Evolutionary conservation across 2,797 vertebrate genomes (phyloP).

Genomic region (Micromesistius poutassou): DNA sequence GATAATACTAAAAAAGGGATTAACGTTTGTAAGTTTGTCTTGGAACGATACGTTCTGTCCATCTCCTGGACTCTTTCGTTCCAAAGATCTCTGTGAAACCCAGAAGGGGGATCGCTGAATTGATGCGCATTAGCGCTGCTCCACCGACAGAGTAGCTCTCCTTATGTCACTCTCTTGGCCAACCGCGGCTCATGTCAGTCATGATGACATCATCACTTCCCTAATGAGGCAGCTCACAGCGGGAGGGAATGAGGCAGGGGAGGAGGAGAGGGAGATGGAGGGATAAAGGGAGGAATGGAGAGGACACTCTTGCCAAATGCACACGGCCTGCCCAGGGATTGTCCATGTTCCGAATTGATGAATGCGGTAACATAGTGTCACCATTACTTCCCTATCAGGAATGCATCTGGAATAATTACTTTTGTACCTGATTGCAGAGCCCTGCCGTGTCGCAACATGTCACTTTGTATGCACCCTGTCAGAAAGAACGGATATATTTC

Average conservation of each 20-base stretch:
- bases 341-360: slow-evolving; percentile 32
- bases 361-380: slow-evolving; percentile 20
- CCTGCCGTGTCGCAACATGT: slow-evolving; percentile 19
- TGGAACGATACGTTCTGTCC: background rate
- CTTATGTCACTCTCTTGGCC: slow-evolving; percentile 44
- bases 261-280: slow-evolving; percentile 43
- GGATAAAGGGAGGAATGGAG: slow-evolving; percentile 39
- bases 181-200: slow-evolving; percentile 63
- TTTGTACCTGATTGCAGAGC: slow-evolving; percentile 27
- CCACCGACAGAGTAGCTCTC: slow-evolving; percentile 12
- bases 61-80: background rate
- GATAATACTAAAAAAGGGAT: too few species aligned
- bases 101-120: too few species aligned
- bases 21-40: background rate
- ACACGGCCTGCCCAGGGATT: slow-evolving; percentile 39
- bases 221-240: slow-evolving; percentile 70
- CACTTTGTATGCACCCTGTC: slow-evolving; percentile 21
- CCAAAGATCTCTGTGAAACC: too few species aligned
- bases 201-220: slow-evolving; percentile 69
- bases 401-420: slow-evolving; percentile 30
- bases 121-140: background rate
- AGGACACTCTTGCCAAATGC: slow-evolving; percentile 50
- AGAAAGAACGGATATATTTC: slow-evolving; percentile 17
- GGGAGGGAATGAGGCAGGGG: slow-evolving; percentile 42
- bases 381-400: slow-evolving; percentile 24